Evolutionary conservation across 1,140 invertebrate genomes (phyloP).

Genomic region (Dinothrombium tinctorium): DNA sequence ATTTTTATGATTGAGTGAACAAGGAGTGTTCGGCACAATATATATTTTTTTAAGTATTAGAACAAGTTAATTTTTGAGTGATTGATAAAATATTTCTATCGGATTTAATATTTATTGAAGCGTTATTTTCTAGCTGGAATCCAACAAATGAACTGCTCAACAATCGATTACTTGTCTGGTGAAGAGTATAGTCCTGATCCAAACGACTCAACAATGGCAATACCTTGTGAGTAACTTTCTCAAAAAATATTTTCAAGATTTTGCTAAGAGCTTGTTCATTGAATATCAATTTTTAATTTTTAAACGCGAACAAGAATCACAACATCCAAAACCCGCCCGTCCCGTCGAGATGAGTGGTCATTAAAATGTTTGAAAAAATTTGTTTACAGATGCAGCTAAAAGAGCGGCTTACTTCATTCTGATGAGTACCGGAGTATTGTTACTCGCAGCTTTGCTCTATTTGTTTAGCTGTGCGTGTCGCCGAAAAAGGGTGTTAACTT

Average conservation of each 20-base stretch:
- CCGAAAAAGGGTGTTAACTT: conserved; percentile 32
- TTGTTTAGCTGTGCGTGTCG: conserved; percentile 32
- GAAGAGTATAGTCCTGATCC: conserved; percentile 59
- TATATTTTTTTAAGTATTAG: too few relatives aligned
- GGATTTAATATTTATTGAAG: too few relatives aligned
- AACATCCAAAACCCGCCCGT: too few relatives aligned
- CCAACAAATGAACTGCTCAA: conserved; percentile 31
- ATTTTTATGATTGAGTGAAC: too few relatives aligned
- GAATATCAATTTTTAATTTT: too few relatives aligned
- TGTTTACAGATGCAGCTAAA: conserved; percentile 40
- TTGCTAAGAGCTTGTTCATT: not conserved
- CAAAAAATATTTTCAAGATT: conserved; percentile 15
- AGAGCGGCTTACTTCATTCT: conserved; percentile 39
- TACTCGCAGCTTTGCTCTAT: conserved; percentile 35
- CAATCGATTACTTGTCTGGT: conserved; percentile 59
- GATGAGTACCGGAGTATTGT: conserved; percentile 31
- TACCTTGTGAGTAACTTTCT: conserved; percentile 53
- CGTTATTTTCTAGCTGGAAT: conserved; percentile 22
- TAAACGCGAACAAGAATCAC: too few relatives aligned
- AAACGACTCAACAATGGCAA: conserved; percentile 59
- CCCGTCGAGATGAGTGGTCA: too few relatives aligned
- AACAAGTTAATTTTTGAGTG: too few relatives aligned
- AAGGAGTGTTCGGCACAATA: too few relatives aligned
- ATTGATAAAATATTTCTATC: too few relatives aligned
- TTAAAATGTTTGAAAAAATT: too few relatives aligned